Evolutionary conservation across 2,888 invertebrate genomes (phyloP).

Genomic region (Rhopalosiphum nymphaeae): DNA sequence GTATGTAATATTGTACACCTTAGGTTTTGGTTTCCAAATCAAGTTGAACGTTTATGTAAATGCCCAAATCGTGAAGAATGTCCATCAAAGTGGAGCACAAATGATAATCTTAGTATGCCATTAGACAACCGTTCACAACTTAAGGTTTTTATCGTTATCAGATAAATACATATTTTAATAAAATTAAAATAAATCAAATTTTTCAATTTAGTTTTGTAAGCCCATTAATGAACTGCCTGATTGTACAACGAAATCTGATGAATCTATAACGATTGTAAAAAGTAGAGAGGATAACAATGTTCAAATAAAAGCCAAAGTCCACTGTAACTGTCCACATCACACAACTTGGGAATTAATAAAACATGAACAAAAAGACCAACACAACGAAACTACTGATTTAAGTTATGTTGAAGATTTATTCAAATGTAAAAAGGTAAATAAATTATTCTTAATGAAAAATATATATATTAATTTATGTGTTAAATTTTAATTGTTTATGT

Average conservation of each 20-base stretch:
- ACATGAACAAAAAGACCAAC: constrained; percentile 69
- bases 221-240: constrained; percentile 69
- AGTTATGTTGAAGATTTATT: constrained; percentile 46
- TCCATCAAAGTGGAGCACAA: constrained; percentile 71
- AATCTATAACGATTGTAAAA: constrained; percentile 53
- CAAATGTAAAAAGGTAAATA: constrained; percentile 57
- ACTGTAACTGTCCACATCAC: constrained; percentile 69
- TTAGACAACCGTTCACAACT: constrained; percentile 76
- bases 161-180: neutral
- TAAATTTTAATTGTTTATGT: neutral
- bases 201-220: constrained; percentile 73
- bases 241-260: constrained; percentile 65
- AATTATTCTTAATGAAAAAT: neutral
- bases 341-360: constrained; percentile 71
- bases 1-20: constrained; percentile 74
- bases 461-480: neutral
- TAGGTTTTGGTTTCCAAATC: constrained; percentile 75
- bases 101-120: constrained; percentile 71
- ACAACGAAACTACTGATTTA: constrained; percentile 68
- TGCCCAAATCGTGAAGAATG: constrained; percentile 73
- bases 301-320: constrained; percentile 70
- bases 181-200: neutral
- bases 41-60: constrained; percentile 76
- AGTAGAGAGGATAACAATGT: constrained; percentile 68
- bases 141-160: constrained; percentile 72